phyloP scores from a whole-genome alignment of 2,888 invertebrate species.

The Leptopilina syphax region DNA sequence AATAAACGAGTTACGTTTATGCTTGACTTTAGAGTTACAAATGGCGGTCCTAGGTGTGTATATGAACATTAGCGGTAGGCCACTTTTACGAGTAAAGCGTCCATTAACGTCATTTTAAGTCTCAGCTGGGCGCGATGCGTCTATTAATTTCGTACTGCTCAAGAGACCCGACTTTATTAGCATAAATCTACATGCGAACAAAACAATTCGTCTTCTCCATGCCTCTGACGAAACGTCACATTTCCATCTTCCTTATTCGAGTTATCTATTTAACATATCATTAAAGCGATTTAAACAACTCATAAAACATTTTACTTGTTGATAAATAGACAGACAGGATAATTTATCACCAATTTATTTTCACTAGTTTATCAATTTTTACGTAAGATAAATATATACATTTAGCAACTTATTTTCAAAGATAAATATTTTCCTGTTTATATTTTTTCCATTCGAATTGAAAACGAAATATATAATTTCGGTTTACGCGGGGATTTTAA shows the following conservation, averaged over 20 bases:
- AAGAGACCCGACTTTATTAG: conserved; percentile 18
- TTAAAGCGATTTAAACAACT: background rate
- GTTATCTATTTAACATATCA: conserved; percentile 11
- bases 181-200: conserved; percentile 34
- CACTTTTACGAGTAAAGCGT: conserved; percentile 25
- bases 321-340: background rate
- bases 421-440: too few species aligned
- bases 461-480: too few species aligned
- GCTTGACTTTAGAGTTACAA: conserved; percentile 8
- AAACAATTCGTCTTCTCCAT: conserved; percentile 23
- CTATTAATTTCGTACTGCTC: conserved; percentile 32
- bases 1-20: conserved; percentile 15
- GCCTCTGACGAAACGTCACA: conserved; percentile 21
- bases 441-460: too few species aligned
- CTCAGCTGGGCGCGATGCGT: conserved; percentile 20
- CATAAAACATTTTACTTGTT: background rate
- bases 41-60: background rate
- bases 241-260: background rate
- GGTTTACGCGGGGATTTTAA: too few species aligned
- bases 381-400: too few species aligned
- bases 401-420: too few species aligned
- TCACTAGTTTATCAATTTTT: background rate
- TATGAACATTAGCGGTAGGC: conserved; percentile 2
- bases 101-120: conserved; percentile 30
- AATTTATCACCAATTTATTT: background rate